phyloP scores from a whole-genome alignment of 2,888 invertebrate species.

The Aromia moschata region DNA sequence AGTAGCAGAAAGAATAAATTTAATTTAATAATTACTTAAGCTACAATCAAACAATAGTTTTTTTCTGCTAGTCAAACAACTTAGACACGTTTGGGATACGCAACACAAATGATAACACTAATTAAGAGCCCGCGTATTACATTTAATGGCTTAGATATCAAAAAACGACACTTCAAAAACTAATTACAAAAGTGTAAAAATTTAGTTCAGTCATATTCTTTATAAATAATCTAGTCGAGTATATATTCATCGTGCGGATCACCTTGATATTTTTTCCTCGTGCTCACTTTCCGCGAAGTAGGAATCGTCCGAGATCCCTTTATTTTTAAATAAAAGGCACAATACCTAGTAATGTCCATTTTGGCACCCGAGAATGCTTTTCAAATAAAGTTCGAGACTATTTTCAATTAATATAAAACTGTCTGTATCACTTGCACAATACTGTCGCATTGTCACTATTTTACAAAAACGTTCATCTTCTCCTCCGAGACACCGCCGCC shows the following conservation, averaged over 20 bases:
- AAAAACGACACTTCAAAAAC: conserved; percentile 59
- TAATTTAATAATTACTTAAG: conserved; percentile 35
- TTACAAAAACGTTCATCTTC: conserved; percentile 67
- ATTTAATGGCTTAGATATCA: conserved; percentile 60
- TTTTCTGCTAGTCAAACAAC: conserved; percentile 64
- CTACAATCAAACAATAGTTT: conserved; percentile 22
- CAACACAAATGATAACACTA: conserved; percentile 58
- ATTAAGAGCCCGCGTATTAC: conserved; percentile 50
- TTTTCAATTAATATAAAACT: conserved; percentile 56
- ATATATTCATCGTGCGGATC: conserved; percentile 47
- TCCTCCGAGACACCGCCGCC: conserved; percentile 77
- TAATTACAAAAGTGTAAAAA: conserved; percentile 60
- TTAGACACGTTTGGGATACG: conserved; percentile 61
- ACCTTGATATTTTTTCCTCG: conserved; percentile 39
- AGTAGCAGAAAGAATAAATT: conserved; percentile 60
- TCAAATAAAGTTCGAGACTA: conserved; percentile 54
- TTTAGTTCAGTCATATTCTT: conserved; percentile 56
- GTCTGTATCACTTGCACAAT: conserved; percentile 60
- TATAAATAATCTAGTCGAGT: conserved; percentile 51
- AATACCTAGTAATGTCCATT: conserved; percentile 60
- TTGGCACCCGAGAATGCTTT: conserved; percentile 65
- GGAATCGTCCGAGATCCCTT: conserved; percentile 31
- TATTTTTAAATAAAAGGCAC: conserved; percentile 59
- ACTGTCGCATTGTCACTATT: conserved; percentile 57
- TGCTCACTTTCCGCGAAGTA: conserved; percentile 27